A percentile compares a stretch with the other conserved stretches of the same genome.
Conservation (phyloP, 2,113 vertebrate genomes). For the Daubentonia madagascariensis region DNA sequence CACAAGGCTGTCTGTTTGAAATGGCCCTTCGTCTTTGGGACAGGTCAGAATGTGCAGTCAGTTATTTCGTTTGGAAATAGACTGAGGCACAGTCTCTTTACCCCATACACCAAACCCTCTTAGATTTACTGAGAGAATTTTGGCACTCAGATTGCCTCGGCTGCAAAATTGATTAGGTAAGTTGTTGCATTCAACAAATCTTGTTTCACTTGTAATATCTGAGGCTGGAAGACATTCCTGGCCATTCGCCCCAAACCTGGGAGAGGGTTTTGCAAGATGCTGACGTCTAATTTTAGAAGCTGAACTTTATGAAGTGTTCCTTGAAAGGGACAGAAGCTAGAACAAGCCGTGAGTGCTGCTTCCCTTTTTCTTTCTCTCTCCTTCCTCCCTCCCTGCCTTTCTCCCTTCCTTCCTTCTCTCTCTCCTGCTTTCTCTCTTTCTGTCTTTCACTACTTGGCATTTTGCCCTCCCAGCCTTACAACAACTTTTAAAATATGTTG, state of each 20-base stretch:
- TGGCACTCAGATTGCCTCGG: neutral
- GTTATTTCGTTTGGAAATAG: conserved; percentile 51
- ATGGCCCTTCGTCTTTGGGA: conserved; percentile 53
- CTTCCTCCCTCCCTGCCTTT: no score
- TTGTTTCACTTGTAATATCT: neutral
- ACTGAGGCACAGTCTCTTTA: neutral
- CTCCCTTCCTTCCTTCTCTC: no score
- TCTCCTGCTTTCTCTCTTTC: no score
- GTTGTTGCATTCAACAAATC: conserved; percentile 48
- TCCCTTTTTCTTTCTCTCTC: neutral
- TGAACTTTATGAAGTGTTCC: neutral
- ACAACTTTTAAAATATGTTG: neutral
- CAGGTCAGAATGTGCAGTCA: conserved; percentile 30
- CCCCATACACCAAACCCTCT: neutral
- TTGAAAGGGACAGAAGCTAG: neutral
- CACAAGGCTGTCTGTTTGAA: conserved; percentile 39
- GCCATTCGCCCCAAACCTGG: no score
- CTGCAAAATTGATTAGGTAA: conserved; percentile 46
- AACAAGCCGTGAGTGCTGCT: neutral
- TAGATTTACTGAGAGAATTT: conserved; percentile 35
- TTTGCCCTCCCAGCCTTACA: neutral
- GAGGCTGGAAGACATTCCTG: neutral
- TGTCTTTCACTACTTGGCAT: neutral
- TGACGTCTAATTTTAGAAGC: neutral
- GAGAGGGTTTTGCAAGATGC: neutral